A percentile compares a stretch with the other conserved stretches of the same genome.
These are phyloP conservation scores for Drosophila gaucha DNA, from an alignment of 2,888 invertebrate species.

Conservation along the genomic window DNA sequence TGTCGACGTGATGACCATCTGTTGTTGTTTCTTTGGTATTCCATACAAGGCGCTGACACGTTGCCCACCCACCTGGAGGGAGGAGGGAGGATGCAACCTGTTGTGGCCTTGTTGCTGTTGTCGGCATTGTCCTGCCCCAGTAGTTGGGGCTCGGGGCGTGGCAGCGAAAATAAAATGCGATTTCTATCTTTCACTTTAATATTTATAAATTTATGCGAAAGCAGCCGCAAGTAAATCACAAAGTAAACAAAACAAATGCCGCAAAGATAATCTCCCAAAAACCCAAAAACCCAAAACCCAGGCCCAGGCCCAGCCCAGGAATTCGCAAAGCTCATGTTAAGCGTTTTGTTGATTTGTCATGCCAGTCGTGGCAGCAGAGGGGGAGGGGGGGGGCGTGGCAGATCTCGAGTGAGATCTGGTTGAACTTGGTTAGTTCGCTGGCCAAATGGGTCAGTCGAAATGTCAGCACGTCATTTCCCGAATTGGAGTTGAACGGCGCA, in stretches of 20 bases:
- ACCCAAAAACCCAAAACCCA: slow-evolving; percentile 9
- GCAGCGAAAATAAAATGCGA: slow-evolving; percentile 16
- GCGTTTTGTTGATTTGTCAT: slow-evolving; percentile 44
- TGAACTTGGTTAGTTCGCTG: slow-evolving; percentile 32
- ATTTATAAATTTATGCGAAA: slow-evolving; percentile 54
- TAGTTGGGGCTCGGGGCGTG: slow-evolving; percentile 31
- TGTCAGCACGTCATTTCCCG: slow-evolving; percentile 48
- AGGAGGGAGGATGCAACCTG: slow-evolving; percentile 33
- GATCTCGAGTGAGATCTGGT: slow-evolving; percentile 22
- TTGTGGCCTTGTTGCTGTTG: slow-evolving; percentile 25
- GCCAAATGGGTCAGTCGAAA: slow-evolving; percentile 45
- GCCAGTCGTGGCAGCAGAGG: neutral
- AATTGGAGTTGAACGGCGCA: slow-evolving; percentile 35
- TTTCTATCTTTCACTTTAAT: slow-evolving; percentile 60
- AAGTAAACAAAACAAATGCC: slow-evolving; percentile 66
- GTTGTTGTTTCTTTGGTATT: slow-evolving; percentile 28
- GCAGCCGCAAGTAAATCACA: slow-evolving; percentile 59
- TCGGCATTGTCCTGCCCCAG: slow-evolving; percentile 42
- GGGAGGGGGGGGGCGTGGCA: neutral
- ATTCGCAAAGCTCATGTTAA: slow-evolving; percentile 31
- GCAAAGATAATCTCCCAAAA: slow-evolving; percentile 63
- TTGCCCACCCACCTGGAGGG: slow-evolving; percentile 58
- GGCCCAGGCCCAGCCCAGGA: slow-evolving; percentile 36
- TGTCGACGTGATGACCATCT: slow-evolving; percentile 67
- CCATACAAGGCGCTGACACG: slow-evolving; percentile 61